Base-by-base conservation (phyloP, 2,888 invertebrate species). In the Melipona bicolor region DNA sequence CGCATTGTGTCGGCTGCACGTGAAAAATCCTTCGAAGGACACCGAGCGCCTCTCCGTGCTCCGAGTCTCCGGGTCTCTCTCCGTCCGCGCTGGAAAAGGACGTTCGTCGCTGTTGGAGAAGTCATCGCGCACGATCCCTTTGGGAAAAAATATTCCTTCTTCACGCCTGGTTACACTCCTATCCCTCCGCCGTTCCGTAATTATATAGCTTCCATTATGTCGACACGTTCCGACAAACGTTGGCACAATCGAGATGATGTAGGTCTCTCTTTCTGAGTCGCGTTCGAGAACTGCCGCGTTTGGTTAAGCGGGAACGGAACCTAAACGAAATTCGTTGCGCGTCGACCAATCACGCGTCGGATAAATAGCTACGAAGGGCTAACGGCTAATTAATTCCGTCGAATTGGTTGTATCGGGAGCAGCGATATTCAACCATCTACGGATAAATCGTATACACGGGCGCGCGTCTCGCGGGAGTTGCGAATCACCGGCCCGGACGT, bases 381-480 rank as follows among this genome's bases (percentile, higher is more conserved):
- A 62, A 69, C 64, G 75, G 80, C 79, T 85, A 85, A 88, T 84
- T 84, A 88, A 90, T 86, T 80, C 79, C 54, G 62, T 69, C 62
- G 67, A 67, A 81, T 76, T 72, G 67, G 65, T 80, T 72, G 68
- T 59, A 80, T 50, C 52, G 50, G 68, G 50, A 49, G 13, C 62
- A n/a, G 85, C 64, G 73, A 88, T 82, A 83, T 87, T 85, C 81
- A 83, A 61, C 84, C 90, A 36, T 89, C 84, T 89, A 87, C 67
- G 76, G 87, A 77, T 87, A 84, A 43, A 87, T 84, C 73, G 59
- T 87, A 84, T 84, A 84, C 77, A 78, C 67, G 24, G 36, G 43
- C 61, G 64, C 27, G 56, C 24, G 81, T 86, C 88, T 84, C 86
- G 78, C 81, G 84, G 80, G 80, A 89, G 77, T 84, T 71, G 68